Evolutionary conservation across 2,888 invertebrate species (phyloP).

Genomic region (Isotomurus palustris): DNA sequence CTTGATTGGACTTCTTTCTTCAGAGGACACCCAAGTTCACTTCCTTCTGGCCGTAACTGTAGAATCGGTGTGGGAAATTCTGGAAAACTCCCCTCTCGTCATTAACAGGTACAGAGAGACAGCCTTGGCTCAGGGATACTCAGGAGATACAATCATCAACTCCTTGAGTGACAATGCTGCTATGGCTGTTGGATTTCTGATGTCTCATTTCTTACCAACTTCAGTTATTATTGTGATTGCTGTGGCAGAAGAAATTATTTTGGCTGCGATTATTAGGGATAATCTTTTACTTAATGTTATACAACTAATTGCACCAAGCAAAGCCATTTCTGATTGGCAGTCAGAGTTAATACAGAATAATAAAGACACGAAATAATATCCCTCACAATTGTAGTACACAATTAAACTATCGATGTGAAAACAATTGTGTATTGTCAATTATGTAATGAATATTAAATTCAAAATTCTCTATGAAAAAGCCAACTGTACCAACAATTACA

Average conservation of each 20-base stretch:
- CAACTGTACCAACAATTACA: too few species aligned
- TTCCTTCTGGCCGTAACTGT: not conserved
- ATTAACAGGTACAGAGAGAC: slow-evolving; percentile 12
- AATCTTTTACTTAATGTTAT: slow-evolving; percentile 12
- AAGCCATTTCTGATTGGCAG: slow-evolving; percentile 14
- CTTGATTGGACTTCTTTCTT: not conserved
- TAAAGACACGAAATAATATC: too few species aligned
- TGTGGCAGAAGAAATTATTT: slow-evolving; percentile 4
- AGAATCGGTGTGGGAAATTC: slow-evolving; percentile 5
- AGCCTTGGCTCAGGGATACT: slow-evolving; percentile 7
- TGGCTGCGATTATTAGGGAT: slow-evolving; percentile 8
- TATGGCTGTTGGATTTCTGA: slow-evolving; percentile 10
- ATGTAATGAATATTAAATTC: too few species aligned
- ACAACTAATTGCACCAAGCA: slow-evolving; percentile 5
- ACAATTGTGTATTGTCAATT: too few species aligned
- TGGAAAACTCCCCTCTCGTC: slow-evolving; percentile 12
- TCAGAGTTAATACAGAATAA: too few species aligned
- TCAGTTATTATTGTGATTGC: not conserved
- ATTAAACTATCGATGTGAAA: too few species aligned
- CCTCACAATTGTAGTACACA: too few species aligned
- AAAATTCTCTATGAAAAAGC: too few species aligned
- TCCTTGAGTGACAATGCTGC: slow-evolving; percentile 3
- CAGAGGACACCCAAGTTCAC: not conserved
- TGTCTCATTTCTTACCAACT: not conserved
- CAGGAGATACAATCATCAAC: slow-evolving; percentile 13